Evolutionary conservation across 2,888 invertebrate species (phyloP).

Genomic region (Leptinotarsa tumamoca): DNA sequence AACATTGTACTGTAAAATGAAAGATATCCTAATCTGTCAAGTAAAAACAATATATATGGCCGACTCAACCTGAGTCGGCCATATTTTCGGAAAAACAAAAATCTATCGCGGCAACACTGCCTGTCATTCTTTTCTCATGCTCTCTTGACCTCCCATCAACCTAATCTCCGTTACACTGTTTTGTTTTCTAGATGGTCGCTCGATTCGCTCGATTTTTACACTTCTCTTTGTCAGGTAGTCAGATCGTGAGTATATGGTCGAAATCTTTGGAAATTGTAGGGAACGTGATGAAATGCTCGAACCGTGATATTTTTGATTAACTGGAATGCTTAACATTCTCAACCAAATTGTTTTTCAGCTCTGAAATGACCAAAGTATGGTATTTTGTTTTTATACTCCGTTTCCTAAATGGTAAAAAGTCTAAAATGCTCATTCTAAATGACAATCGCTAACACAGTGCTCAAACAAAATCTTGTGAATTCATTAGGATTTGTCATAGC

Average conservation of each 20-base stretch:
- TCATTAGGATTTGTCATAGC: no score
- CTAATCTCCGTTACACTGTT: slow-evolving; percentile 44
- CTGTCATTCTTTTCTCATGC: slow-evolving; percentile 42
- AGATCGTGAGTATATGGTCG: slow-evolving; percentile 9
- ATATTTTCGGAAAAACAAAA: neutral
- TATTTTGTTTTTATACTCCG: neutral
- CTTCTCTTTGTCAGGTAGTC: slow-evolving; percentile 33
- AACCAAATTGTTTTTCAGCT: neutral
- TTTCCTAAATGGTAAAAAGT: no score
- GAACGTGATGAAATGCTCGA: slow-evolving; percentile 18
- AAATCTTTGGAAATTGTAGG: slow-evolving; percentile 9
- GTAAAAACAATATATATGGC: no score
- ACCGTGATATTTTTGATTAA: slow-evolving; percentile 9
- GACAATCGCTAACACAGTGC: no score
- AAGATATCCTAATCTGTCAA: no score
- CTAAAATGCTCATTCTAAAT: no score
- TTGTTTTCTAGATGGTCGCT: slow-evolving; percentile 41
- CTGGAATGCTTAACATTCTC: neutral
- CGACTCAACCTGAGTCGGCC: neutral
- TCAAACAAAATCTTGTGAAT: no score
- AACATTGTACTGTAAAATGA: no score
- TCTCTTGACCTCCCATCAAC: slow-evolving; percentile 48
- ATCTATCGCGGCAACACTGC: slow-evolving; percentile 1
- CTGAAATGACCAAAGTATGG: neutral
- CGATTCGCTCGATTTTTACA: slow-evolving; percentile 43